Percentiles rank a stretch among this genome's conserved stretches.
phyloP scores from a whole-genome alignment of 1,140 invertebrate species.

The Nylanderia fulva region DNA sequence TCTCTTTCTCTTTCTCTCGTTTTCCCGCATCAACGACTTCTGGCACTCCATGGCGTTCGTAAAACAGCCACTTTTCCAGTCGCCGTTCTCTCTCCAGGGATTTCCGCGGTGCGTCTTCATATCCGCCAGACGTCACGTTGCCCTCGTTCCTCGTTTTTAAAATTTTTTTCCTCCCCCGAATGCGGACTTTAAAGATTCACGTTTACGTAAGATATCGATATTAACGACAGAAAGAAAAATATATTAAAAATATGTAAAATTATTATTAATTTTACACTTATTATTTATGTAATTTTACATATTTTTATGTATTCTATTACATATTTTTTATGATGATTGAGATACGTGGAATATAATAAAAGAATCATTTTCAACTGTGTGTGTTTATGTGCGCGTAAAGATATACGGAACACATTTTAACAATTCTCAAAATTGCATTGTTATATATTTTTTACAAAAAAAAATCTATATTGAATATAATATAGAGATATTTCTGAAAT shows the following conservation, averaged over 20 bases:
- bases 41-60: slow-evolving; percentile 72
- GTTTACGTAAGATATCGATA: not conserved
- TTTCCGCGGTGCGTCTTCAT: slow-evolving; percentile 78
- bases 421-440: not conserved
- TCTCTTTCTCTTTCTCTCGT: slow-evolving; percentile 58
- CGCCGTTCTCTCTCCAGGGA: slow-evolving; percentile 62
- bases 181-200: not conserved
- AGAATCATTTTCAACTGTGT: not conserved
- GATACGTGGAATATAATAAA: not conserved
- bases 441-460: not conserved
- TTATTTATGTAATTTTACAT: too few species aligned
- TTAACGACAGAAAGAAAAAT: not conserved
- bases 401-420: not conserved
- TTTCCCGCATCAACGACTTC: slow-evolving; percentile 69
- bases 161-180: not conserved
- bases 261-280: too few species aligned
- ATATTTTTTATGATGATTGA: not conserved
- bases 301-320: too few species aligned
- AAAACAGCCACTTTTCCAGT: slow-evolving; percentile 79
- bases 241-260: too few species aligned
- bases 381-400: too few species aligned
- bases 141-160: slow-evolving; percentile 4
- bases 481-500: not conserved
- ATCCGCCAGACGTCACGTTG: slow-evolving; percentile 12
- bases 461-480: not conserved